Base-by-base conservation (phyloP, 2,888 invertebrate species). In the Bellardia bayeri region DNA sequence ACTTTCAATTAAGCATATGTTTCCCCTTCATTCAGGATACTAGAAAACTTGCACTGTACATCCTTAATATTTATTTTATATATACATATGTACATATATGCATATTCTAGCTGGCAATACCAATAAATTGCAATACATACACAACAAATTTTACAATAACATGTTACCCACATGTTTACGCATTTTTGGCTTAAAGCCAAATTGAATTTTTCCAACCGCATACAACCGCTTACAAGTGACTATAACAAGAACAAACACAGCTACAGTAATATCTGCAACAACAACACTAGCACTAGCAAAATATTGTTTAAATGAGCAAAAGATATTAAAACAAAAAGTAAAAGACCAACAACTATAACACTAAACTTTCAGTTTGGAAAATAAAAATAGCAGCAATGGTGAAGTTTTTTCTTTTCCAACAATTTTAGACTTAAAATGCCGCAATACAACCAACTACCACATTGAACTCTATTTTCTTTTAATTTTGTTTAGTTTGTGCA, bases 161-260 rank as follows among this genome's bases (percentile, higher is more conserved):
- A 85, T 85, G 86, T 88, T 83, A 82, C 75, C 80, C 85, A 81
- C 88, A 89, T 88, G 89, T 89, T 87, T 86, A 89, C 89, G 88
- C 89, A 88, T 78, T 88, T 88, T 87, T 89, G 89, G 89, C 89
- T 64, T 66, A 54, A 76, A 63, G 89, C 89, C 89, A 89, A 89
- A 89, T 89, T 88, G 79, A 86, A 85, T 86, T 87, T 80, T 49
- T 76, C 56, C 63, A 69, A 63, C 40, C 64, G 79, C 80, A 80
- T 63, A 74, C 64, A 78, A 58, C 23, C 23, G 64, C 37, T 66
- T 83, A 37, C 33, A 63, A 33, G 30, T 75, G 49, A 13, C 11
- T 63, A 33, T 61, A 85, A 80, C 56, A 80, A 63, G 45, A 40
- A 61, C 64, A 72, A n/a, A 79, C 56, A 58, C 14, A 79, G 37